Conservation (phyloP, 92 coral and sea anemone genomes). For the Virgularia gustaviana region DNA sequence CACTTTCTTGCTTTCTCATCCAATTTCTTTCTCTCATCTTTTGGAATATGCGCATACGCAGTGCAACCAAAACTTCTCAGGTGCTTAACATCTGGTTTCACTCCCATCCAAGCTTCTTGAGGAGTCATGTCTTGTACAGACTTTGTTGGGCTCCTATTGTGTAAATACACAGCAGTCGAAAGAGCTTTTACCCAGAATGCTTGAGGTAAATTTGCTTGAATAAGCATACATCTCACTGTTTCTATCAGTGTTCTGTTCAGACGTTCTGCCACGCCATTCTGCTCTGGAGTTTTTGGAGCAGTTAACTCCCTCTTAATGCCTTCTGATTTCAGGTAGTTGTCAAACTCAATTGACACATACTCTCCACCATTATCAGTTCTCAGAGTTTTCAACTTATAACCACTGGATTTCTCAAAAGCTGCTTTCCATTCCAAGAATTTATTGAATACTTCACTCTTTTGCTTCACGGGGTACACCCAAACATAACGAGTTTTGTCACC, state of each 20-base stretch:
- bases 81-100: slow-evolving; percentile 46
- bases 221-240: slow-evolving; percentile 52
- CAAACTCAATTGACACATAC: slow-evolving; percentile 47
- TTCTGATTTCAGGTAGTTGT: slow-evolving; percentile 46
- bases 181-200: slow-evolving; percentile 60
- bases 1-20: slow-evolving; percentile 55
- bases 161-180: slow-evolving; percentile 48
- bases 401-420: slow-evolving; percentile 59
- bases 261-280: slow-evolving; percentile 62
- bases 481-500: slow-evolving; percentile 59
- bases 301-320: slow-evolving; percentile 52
- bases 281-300: slow-evolving; percentile 49
- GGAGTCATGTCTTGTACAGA: slow-evolving; percentile 26
- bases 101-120: slow-evolving; percentile 55
- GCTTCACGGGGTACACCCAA: slow-evolving; percentile 55
- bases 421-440: slow-evolving; percentile 56
- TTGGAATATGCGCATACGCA: slow-evolving; percentile 65
- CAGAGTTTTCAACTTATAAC: slow-evolving; percentile 42
- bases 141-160: slow-evolving; percentile 48
- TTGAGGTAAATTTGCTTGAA: slow-evolving; percentile 54
- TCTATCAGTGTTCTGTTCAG: slow-evolving; percentile 59
- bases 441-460: slow-evolving; percentile 48
- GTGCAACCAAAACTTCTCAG: slow-evolving; percentile 53
- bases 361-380: slow-evolving; percentile 63
- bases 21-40: slow-evolving; percentile 57